Evolutionary conservation across 2,888 invertebrate species (phyloP), one percentile per base, ranked within the genome.

Genomic region (Desoria tigrina): DNA sequence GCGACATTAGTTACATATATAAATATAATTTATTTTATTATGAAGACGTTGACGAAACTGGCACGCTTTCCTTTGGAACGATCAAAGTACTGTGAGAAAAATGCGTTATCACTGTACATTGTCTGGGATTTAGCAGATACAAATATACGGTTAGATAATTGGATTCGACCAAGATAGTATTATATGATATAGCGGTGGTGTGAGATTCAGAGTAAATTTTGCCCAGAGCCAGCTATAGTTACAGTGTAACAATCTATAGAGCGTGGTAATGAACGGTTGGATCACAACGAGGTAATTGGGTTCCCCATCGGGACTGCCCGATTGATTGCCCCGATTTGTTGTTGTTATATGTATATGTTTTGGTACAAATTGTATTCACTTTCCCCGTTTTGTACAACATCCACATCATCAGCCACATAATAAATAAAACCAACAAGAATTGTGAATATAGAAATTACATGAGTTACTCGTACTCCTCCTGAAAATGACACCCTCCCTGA

Each of bases 221-320:
- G 11, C 6, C 32, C 32, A 32, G 32, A 32, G 32, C 32, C 32
- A 32, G 32, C 32, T 11, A 32, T 32, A 11, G 32, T 32, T 32
- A 4, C 32, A 32, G 11, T 32, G 4, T 11, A 32, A 7, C 11
- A 11, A 32, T 32, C 6, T 11, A 32, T 32, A 32, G 32, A 24
- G 51, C 51, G 42, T 50, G 58, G 59, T 69, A 69, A 69, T 69
- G 57, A 65, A 61, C 61, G 63, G 63, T 51, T 68, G 60, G 65
- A 55, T 68, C 53, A 65, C 68, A 68, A 63, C 55, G 59, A 62
- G 61, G 63, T 63, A 69, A 63, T 66, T 66, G 69, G 69, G 63
- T 66, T 60, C 63, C 63, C 65, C 65, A 60, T 32, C 24, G 58
- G 63, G 61, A 57, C 16, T 65, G 32, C 45, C 26, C 14, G 51